Percentiles rank a stretch among this genome's conserved stretches.
These are phyloP conservation scores for Heterocephalus glaber DNA, from an alignment of 2,113 vertebrate species.

Conservation along the genomic window DNA sequence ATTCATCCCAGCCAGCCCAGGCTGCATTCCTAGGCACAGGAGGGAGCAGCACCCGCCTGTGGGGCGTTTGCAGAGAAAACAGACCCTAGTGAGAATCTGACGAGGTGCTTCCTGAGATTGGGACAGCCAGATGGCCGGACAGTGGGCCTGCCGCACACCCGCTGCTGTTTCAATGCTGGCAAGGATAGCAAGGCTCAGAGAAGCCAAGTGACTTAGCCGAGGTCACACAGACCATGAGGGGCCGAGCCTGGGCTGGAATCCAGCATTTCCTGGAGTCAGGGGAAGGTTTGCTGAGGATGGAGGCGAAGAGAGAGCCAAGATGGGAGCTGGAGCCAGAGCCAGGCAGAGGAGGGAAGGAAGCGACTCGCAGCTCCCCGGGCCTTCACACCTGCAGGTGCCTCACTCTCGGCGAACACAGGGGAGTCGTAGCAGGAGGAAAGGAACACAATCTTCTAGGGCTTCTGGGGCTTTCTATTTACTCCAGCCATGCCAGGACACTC, in stretches of 20 bases:
- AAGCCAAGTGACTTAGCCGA: not conserved
- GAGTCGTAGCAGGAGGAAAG: not conserved
- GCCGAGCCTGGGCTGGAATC: not conserved
- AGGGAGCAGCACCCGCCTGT: constrained; percentile 66
- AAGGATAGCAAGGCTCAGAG: not conserved
- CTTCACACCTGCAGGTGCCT: not conserved
- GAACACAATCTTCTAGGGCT: not conserved
- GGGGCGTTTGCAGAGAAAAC: constrained; percentile 86
- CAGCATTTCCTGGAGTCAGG: not conserved
- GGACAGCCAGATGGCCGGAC: not conserved
- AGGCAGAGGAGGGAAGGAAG: not conserved
- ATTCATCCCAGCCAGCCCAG: constrained; percentile 82
- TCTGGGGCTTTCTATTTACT: not conserved
- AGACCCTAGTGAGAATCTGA: constrained; percentile 85
- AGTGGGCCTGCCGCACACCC: constrained; percentile 80
- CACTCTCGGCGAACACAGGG: accelerated
- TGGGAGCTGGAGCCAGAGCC: not conserved
- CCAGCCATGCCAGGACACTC: not conserved
- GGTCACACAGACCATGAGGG: not conserved
- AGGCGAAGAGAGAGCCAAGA: not conserved
- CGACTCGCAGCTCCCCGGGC: not conserved
- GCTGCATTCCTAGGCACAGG: constrained; percentile 82
- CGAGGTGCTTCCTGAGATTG: constrained; percentile 75
- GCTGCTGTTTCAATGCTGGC: not conserved
- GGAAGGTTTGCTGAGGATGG: not conserved